Base-by-base conservation (phyloP, 1,140 invertebrate genomes). In the Choristoneura fumiferana region DNA sequence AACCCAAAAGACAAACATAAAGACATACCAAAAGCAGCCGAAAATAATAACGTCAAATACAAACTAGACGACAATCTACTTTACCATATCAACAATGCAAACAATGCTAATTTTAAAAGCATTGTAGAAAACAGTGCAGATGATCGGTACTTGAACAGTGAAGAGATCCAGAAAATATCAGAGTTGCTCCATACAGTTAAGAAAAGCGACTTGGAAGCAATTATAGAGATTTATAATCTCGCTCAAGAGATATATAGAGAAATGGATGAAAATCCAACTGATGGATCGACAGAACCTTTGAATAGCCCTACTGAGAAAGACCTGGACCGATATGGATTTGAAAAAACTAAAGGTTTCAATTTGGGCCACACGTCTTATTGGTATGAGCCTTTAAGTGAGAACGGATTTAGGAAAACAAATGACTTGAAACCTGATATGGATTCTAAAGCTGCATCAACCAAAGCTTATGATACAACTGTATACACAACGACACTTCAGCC, bases 201-300 rank as follows among this genome's bases (percentile, higher is more conserved):
- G 35, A 87, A 82, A 63, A 87, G 85, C 56, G 85, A 89, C 58
- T 63, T 89, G 33, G 80, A 89, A 69, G 78, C 82, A 9, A 78
- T 89, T n/a, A 62, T 86, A 34, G 85, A 89, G 52, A 77, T 89
- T 54, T 89, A 89, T 49, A 83, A 81, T 60, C 61, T 87, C 66
- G 84, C 85, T 8, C 74, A 87, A 67, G 82, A 88, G 40, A 80
- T 88, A 56, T 85, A 84, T 57, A 78, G 78, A 39, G 82, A 88
- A 66, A 71, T 85, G 12, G 80, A 87, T 39, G 69, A 49, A 58
- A 57, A 17, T 22, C 64, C 37, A 37, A 58, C 40, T 4, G 69
- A 74, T 8, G 0, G 10, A 6, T 3, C n/a, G 1, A 14, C 10
- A 12, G 43, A 49, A 18, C 22, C 22, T 6, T 29, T 29, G 22